Base-by-base conservation (phyloP, 1,140 invertebrate genomes). In the Pogonomyrmex californicus region DNA sequence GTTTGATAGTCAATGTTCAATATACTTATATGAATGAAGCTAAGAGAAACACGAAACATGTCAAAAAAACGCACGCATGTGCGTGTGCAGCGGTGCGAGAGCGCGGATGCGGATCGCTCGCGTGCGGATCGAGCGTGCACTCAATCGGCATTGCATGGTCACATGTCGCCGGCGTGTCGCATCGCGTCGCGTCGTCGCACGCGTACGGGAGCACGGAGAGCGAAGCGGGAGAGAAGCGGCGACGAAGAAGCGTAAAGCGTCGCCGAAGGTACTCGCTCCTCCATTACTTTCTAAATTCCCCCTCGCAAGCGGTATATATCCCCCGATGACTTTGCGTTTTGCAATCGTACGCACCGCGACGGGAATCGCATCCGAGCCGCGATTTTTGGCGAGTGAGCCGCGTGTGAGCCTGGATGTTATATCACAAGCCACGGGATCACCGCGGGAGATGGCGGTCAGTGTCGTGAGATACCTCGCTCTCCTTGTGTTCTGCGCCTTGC, bases 391-490 rank as follows among this genome's bases (percentile, higher is more conserved):
- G 47, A n/a, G n/a, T n/a, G n/a, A 71, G 82, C 75, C 91, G 78
- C 73, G 73, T 91, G 33, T 23, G 33, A 33, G 88, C 87, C 93
- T 93, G 88, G 92, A 95, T 94, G 94, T 94, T 94, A 94, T 94
- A 95, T 95, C 92, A 95, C 91, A 93, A 91, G 92, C 87, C 83
- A 86, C 88, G 83, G 78, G 88, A 94, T 89, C 91, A 81, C 77
- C 77, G 92, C 91, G 91, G 93, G 94, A 95, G 92, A 95, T 95
- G 95, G 94, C 94, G 92, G 86, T 94, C 92, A 95, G 93, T 94
- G 90, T 92, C 88, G 91, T 91, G 91, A 87, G 86, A 88, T 91
- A 79, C 75, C 73, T 92, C 73, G 56, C 92, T 82, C 71, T 93
- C 70, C 71, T 93, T 62, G 66, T 94, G 58, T 47, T 93, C 73